Base-by-base conservation (phyloP, 2,888 invertebrate species). In the Cosmia pyralina region DNA sequence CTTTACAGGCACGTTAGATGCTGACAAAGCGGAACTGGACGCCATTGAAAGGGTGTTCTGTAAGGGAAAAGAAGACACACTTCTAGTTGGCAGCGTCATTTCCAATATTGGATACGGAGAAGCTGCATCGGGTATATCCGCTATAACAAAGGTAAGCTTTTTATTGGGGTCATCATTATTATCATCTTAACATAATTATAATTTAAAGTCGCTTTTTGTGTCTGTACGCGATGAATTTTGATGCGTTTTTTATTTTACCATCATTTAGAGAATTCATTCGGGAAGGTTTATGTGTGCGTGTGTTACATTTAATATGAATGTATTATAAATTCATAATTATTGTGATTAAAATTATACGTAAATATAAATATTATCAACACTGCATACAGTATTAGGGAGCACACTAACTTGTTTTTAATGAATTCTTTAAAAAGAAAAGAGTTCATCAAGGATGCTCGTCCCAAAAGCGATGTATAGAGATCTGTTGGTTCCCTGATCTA, bases 21-120 rank as follows among this genome's bases (percentile, higher is more conserved):
- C 97, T 17, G 98, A 98, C 87, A 97, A 97, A 70, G 95, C 96
- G 70, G 98, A 98, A 90, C 91, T 97, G n/a, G 96, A 97, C 87
- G 96, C 97, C 2, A 96, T 98, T 71, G 95, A 96, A 44, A 94
- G 96, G 69, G 94, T 97, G 1, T 97, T 97, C 88, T 97, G 97
- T 87, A 89, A 92, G 55, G 91, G 94, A 63, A 92, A 97, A 72
- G 95, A 95, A 0, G 95, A 96, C 1, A 96, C 97, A 0, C 93
- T 98, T 4, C 91, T 96, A 8, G 96, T 98, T 60, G 96, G 96
- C 15, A 95, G 95, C 55, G 94, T 96, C 1, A 95, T 93, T 87
- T 95, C 96, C 2, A 96, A 96, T 69, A 90, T 96, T 66, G 96
- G 96, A 0, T 95, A 95, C 69, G 85, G 91, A 1, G 96, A 96